Base-by-base conservation (phyloP, 2,797 vertebrate genomes). In the Picus viridis region DNA sequence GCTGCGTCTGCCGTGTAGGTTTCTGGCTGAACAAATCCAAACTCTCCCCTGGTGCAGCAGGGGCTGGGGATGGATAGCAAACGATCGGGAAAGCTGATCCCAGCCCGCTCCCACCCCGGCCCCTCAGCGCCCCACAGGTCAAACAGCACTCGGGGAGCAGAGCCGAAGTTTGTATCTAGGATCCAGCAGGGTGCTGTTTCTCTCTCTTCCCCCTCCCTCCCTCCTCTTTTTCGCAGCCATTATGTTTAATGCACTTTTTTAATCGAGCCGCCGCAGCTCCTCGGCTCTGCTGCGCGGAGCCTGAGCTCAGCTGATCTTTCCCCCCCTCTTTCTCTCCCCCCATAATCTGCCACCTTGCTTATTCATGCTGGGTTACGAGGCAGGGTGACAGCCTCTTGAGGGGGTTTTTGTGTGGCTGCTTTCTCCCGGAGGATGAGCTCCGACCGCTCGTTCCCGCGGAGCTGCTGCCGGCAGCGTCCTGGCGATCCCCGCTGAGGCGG, bases 11-110 rank as follows among this genome's bases (percentile, higher is more conserved):
- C 95, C 54, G 61, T 68, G 89, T 86, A 83, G 96, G 84, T 97
- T 97, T 97, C 92, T 92, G 94, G 90, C 93, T 95, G 94, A 96
- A 94, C 93, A 96, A 97, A 96, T 86, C 30, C 4, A 68, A 96
- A 85, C 93, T 94, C 81, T 89, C 82, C 82, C 27, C 24, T 17
- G 81, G 86, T 85, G 79, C 87, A 36, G 89, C 20, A 14, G 90
- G 90, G 51, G 36, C 83, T 2, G 4, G 85, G 75, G 78, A 17
- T 4, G 73, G 78, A 17, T 5, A 49, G 59, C 71, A 7, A 7
- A 86, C 36, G 6, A 7, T 88, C 36, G 14, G 16, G 87, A 81
- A 26, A 92, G 88, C 73, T 17, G 45, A 11, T 75, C 54, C 86
- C 29, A 74, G 76, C 91, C 89, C 77, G 47, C 32, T 30, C 2